phyloP scores from a whole-genome alignment of 2,797 vertebrate genomes.

The Hyperoplus lanceolatus region DNA sequence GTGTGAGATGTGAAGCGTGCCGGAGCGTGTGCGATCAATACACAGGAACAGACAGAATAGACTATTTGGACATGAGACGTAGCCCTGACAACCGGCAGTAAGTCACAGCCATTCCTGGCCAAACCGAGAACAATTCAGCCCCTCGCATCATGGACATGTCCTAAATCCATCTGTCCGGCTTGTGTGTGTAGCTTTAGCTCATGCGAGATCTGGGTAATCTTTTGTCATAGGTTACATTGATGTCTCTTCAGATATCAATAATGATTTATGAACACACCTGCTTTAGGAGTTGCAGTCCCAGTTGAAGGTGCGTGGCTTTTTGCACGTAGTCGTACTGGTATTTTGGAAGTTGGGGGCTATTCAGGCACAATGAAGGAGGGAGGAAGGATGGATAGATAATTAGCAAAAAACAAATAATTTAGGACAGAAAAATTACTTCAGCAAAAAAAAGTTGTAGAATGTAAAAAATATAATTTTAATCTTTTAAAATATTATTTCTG shows the following conservation, averaged over 20 bases:
- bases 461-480: not conserved
- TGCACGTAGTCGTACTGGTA: conserved; percentile 32
- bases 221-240: not conserved
- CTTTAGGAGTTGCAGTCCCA: conserved; percentile 32
- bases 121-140: not conserved
- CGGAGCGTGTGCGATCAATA: not conserved
- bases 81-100: not conserved
- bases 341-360: conserved; percentile 62
- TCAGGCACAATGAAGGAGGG: not conserved
- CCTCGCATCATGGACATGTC: not conserved
- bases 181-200: not conserved
- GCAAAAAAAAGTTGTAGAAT: too few relatives aligned
- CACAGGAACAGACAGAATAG: not conserved
- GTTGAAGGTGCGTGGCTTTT: conserved; percentile 49
- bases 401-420: too few relatives aligned
- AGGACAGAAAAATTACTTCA: too few relatives aligned
- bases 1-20: not conserved
- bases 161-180: not conserved
- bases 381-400: too few relatives aligned
- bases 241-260: not conserved
- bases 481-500: not conserved
- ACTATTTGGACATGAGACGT: not conserved
- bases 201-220: not conserved
- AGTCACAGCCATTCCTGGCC: not conserved
- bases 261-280: conserved; percentile 34